Evolutionary conservation across 2,888 invertebrate genomes (phyloP), one percentile per base, ranked within the genome.

Genomic region (Pinctada fucata): DNA sequence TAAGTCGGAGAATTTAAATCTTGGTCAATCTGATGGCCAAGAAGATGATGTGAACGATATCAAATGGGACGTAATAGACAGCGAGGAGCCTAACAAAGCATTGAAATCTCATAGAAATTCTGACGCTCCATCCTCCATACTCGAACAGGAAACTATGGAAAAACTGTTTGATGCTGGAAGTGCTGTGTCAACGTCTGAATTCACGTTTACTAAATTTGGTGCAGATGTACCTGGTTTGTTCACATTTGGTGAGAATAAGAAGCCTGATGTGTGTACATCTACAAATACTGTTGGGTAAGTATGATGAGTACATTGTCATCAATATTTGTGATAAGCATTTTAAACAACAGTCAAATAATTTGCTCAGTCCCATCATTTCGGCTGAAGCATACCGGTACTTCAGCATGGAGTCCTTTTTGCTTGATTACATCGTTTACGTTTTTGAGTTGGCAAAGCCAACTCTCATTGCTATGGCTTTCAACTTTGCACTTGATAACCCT

Each of bases 161-260:
- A 84, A 82, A n/a, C 80, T 85, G 72, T 88, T 88, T 82, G 85
- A 86, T 72, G 87, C 83, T 16, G 86, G 85, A 58, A 82, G 82
- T 58, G 88, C 87, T 5, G 82, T 81, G 31, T 84, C 86, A n/a
- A 76, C 86, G 10, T 75, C 85, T n/a, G 85, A 88, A 45, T 89
- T 87, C 78, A 84, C 81, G n/a, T 88, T 89, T 78, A 83, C 84
- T 47, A 86, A 88, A 79, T 88, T 88, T 84, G 88, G 88, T 16
- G 79, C 84, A 16, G 84, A 84, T 68, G 82, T 81, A n/a, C 83
- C 83, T 51, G 80, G 83, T 58, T 68, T 80, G 45, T 84, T 82
- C 79, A 79, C 80, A 63, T 83, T 83, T 80, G 79, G 81, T 65
- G 65, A 66, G 52, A 66, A 69, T 31, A 69, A 66, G 65, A 31